Conservation (phyloP, 2,113 vertebrate species). For the Myrmecophaga tridactyla region DNA sequence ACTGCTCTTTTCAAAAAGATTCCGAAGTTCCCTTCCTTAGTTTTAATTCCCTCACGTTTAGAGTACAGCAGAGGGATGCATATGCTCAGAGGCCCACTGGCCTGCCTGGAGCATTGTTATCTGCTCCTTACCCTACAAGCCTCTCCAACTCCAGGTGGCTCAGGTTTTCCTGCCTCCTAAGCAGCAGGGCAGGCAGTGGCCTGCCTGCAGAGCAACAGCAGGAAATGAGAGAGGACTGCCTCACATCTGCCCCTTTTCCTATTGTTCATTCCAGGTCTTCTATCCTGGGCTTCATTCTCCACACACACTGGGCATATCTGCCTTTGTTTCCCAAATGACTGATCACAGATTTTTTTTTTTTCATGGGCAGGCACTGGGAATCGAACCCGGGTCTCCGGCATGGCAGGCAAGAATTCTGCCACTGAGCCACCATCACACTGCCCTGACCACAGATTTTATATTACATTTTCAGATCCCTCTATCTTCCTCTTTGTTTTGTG, state of each 20-base stretch:
- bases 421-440: too few relatives aligned
- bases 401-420: too few relatives aligned
- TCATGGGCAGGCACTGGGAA: too few relatives aligned
- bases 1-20: not conserved
- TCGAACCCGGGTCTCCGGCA: too few relatives aligned
- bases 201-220: not conserved
- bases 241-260: too few relatives aligned
- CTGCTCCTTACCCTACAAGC: not conserved
- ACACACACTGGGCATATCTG: not conserved
- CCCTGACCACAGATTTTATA: not conserved
- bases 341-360: too few relatives aligned
- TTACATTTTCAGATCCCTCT: not conserved
- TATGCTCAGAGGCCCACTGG: not conserved
- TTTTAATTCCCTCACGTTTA: too few relatives aligned
- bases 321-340: not conserved
- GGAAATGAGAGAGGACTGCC: not conserved
- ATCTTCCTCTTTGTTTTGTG: not conserved
- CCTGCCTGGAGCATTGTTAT: too few relatives aligned
- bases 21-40: not conserved
- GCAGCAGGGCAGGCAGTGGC: not conserved
- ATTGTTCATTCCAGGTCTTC: not conserved
- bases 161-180: not conserved
- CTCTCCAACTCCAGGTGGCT: not conserved
- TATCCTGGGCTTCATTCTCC: not conserved
- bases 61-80: too few relatives aligned